These are phyloP conservation scores for Coreoperca whiteheadi DNA, from an alignment of 2,113 vertebrate genomes.

Conservation along the genomic window DNA sequence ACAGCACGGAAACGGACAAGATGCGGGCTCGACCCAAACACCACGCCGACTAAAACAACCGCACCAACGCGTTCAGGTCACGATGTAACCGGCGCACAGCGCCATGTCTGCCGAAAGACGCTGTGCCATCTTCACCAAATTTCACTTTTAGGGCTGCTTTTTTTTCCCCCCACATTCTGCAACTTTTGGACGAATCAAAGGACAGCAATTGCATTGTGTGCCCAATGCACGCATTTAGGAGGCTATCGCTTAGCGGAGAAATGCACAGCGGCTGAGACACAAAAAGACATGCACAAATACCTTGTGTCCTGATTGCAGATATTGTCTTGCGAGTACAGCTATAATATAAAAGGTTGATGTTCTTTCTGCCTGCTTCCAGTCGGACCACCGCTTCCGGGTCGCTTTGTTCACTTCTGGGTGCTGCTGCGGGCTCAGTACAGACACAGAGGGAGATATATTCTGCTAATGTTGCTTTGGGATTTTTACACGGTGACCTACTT, in stretches of 20 bases:
- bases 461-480: slow-evolving; percentile 1
- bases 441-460: slow-evolving; percentile 9
- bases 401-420: slow-evolving; percentile 94
- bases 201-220: slow-evolving; percentile 59
- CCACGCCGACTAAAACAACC: slow-evolving; percentile 37
- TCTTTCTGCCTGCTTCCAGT: slow-evolving; percentile 84
- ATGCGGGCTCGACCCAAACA: slow-evolving; percentile 48
- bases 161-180: slow-evolving; percentile 74
- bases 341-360: slow-evolving; percentile 83
- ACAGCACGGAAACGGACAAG: slow-evolving; percentile 76
- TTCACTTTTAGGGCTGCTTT: slow-evolving; percentile 72
- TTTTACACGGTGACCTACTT: slow-evolving; percentile 33
- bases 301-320: slow-evolving; percentile 82
- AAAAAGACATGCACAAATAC: slow-evolving; percentile 80
- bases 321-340: slow-evolving; percentile 80
- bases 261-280: slow-evolving; percentile 47
- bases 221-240: slow-evolving; percentile 46
- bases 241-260: slow-evolving; percentile 1
- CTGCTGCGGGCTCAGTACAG: slow-evolving; percentile 72
- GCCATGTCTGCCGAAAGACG: slow-evolving; percentile 27
- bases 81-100: slow-evolving; percentile 16
- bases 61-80: slow-evolving; percentile 17
- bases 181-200: slow-evolving; percentile 83
- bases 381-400: slow-evolving; percentile 92
- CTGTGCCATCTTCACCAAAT: slow-evolving; percentile 60